Evolutionary conservation across 2,888 invertebrate genomes (phyloP), one percentile per base, ranked within the genome.

Genomic region (Ophion slaviceki): DNA sequence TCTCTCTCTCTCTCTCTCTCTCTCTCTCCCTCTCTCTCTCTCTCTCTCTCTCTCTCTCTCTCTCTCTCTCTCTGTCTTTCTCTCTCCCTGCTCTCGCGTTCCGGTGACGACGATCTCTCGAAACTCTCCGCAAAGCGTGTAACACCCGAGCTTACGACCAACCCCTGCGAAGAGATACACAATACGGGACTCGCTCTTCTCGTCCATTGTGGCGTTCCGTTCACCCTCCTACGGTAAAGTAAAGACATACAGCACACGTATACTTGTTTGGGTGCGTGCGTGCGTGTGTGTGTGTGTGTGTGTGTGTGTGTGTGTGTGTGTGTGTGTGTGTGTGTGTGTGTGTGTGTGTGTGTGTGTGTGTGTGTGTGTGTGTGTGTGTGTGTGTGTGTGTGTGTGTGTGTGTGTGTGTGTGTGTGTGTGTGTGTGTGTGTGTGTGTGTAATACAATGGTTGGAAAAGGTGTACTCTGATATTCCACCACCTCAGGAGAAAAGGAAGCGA

Each of bases 401-500:
- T 76, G 24, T 45, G 24, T 40, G 10, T 0, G 28, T 62, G 11
- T 3, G 40, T 17, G 28, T 36, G 62, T 80, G 47, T 47, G 40
- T 57, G 6, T 6, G 11, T 45, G 62, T 80, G 47, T 47, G 40
- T 57, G 47, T 47, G 40, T 57, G 6, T 6, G 11, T 45, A 7
- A 14, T 74, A 92, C 91, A 91, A 91, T 92, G 89, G 89, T 89
- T 90, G 88, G 90, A 90, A 92, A 91, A 92, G 91, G 91, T 91
- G 92, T 91, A 92, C 90, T 91, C 90, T 92, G 91, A 91, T 92
- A 92, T 90, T 90, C 90, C 89, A 85, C 90, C 91, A 90, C 90
- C 89, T 91, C 92, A 86, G 87, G 59, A 82, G 70, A 62, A 62
- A 59, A 47, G 24, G 40, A 57, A 68, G 67, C n/a, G 70, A 67